Conservation (phyloP, 2,113 vertebrate genomes). For the Colaptes auratus region DNA sequence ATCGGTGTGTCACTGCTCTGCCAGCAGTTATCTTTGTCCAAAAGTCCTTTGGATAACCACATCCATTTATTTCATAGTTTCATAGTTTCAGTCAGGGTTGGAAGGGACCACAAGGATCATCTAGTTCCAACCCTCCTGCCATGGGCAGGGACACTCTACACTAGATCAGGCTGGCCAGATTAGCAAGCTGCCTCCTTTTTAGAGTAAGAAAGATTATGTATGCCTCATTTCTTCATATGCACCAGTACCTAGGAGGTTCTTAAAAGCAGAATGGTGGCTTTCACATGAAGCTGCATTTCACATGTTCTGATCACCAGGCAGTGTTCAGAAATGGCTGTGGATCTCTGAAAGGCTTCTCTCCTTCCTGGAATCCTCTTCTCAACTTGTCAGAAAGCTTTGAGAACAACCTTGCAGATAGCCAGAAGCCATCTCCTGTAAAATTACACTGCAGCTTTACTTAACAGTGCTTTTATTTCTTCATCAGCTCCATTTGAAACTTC, state of each 20-base stretch:
- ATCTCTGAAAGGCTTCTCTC: background rate
- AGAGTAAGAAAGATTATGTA: background rate
- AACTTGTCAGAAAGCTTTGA: background rate
- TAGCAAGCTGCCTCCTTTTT: background rate
- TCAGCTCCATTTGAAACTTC: background rate
- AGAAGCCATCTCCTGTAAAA: background rate
- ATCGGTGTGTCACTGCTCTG: background rate
- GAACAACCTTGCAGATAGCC: background rate
- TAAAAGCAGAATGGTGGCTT: background rate
- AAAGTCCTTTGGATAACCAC: background rate
- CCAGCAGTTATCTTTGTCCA: background rate
- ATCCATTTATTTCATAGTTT: background rate
- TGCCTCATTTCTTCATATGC: background rate
- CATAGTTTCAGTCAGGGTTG: no score
- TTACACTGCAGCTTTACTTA: background rate
- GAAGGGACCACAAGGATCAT: no score
- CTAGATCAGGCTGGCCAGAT: no score
- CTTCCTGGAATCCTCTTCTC: background rate
- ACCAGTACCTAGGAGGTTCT: background rate
- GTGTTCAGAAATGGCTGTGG: background rate
- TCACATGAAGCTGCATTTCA: background rate
- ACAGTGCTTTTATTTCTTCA: background rate
- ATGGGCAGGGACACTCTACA: no score
- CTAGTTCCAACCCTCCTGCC: no score
- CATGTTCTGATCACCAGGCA: background rate